Base-by-base conservation (phyloP, 2,113 vertebrate species). In the Rana temporaria region DNA sequence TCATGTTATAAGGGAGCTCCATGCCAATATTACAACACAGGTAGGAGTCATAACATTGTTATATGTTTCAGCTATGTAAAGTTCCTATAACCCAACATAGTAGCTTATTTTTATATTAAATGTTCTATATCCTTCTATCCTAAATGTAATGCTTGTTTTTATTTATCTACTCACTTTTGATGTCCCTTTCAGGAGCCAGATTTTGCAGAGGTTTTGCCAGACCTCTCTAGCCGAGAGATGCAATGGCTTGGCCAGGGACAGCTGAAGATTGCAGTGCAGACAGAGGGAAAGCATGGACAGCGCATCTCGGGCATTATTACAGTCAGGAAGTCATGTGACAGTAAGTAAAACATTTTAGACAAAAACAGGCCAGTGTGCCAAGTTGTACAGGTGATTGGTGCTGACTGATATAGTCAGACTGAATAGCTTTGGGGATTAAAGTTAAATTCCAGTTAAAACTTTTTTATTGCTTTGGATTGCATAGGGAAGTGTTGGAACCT, bases 191-290 rank as follows among this genome's bases (percentile, higher is more conserved):
- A 99, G 98, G 96, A 97, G 74, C 91, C 95, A 0, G 96, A 98
- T 82, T 98, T 99, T 0, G 98, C 97, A 0, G 98, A 99, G 89
- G 97, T 98, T 84, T 92, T 99, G 88, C 93, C 92, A 0, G 94
- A 95, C 62, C 90, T 99, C 80, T 96, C 95, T 16, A 90, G 91
- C 85, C 94, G 85, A 0, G 98, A 99, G 85, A 93, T 99, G 86
- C 94, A 95, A 86, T 97, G 96, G 97, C 85, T 99, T 71, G 97
- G 94, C 1, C 94, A 94, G 4, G 97, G 97, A 63, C 95, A 98
- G 88, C 92, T 99, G 84, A 94, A 91, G 89, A 95, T 99, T 12
- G 22, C 88, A 7, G 94, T 96, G 6, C 93, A 95, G 78, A 94
- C 94, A 0, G 91, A 94, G 81, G 93, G 89, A 24, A 88, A 22